Evolutionary conservation across 2,888 invertebrate genomes (phyloP).

Genomic region (Allophyes oxyacanthae): DNA sequence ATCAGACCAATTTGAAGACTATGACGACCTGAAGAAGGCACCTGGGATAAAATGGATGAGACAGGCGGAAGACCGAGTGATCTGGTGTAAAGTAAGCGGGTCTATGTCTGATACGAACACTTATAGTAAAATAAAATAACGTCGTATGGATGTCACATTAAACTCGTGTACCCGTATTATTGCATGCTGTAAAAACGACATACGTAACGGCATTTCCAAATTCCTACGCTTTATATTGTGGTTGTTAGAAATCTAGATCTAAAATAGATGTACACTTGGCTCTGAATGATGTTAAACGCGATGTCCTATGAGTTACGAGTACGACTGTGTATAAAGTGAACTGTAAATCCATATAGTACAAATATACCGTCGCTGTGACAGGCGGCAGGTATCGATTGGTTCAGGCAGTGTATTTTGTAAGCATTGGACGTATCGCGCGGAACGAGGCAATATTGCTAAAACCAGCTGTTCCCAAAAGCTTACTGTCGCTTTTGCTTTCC

Average conservation of each 20-base stretch:
- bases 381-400: conserved; percentile 74
- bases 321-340: conserved; percentile 24
- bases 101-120: too few relatives aligned
- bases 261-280: conserved; percentile 24
- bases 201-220: too few relatives aligned
- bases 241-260: not conserved
- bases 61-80: too few relatives aligned
- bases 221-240: too few relatives aligned
- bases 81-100: too few relatives aligned
- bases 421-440: conserved; percentile 71
- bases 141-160: too few relatives aligned
- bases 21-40: too few relatives aligned
- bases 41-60: too few relatives aligned
- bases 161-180: too few relatives aligned
- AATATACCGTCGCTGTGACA: conserved; percentile 59
- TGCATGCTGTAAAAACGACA: too few relatives aligned
- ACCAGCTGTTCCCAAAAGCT: conserved; percentile 71
- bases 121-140: too few relatives aligned
- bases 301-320: conserved; percentile 6
- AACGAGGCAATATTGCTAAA: conserved; percentile 71
- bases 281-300: conserved; percentile 27
- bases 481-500: conserved; percentile 65
- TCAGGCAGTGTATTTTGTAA: conserved; percentile 72
- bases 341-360: conserved; percentile 36
- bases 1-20: too few relatives aligned